Evolutionary conservation across 2,113 vertebrate species (phyloP).

Genomic region (Embiotoca jacksoni): DNA sequence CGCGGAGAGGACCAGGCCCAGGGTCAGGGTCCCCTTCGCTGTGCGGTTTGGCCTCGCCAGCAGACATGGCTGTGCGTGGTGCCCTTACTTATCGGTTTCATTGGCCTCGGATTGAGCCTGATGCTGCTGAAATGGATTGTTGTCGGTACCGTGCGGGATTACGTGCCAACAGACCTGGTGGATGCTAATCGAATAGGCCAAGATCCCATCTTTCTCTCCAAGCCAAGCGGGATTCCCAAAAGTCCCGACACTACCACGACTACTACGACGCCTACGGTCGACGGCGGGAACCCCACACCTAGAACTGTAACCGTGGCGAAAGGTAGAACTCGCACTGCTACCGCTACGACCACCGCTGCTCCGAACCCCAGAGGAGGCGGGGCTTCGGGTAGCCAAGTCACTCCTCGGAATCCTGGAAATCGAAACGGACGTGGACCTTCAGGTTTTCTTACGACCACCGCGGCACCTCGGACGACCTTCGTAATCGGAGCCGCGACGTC

Average conservation of each 20-base stretch:
- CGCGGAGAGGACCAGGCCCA: constrained; percentile 86
- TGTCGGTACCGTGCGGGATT: constrained; percentile 93
- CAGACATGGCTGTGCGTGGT: constrained; percentile 95
- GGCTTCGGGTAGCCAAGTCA: constrained; percentile 83
- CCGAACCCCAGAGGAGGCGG: constrained; percentile 67
- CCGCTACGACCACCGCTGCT: constrained; percentile 80
- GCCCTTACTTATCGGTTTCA: constrained; percentile 92
- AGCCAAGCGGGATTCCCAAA: constrained; percentile 92
- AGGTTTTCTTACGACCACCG: constrained; percentile 68
- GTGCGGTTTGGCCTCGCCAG: constrained; percentile 94
- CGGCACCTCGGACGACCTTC: constrained; percentile 57
- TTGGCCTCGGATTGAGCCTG: constrained; percentile 93
- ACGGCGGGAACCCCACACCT: constrained; percentile 55
- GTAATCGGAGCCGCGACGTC: constrained; percentile 66
- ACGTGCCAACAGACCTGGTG: constrained; percentile 93
- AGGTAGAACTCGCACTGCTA: constrained; percentile 75
- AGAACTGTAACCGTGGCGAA: constrained; percentile 68
- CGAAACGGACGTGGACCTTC: constrained; percentile 71
- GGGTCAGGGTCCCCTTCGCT: constrained; percentile 87
- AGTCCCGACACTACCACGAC: constrained; percentile 85
- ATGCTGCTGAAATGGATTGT: constrained; percentile 97
- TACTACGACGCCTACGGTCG: constrained; percentile 66
- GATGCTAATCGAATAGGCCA: constrained; percentile 94
- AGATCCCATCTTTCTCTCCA: constrained; percentile 95
- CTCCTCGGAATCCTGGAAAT: constrained; percentile 74